Percentiles rank a stretch among this genome's conserved stretches.
phyloP scores from a whole-genome alignment of 1,140 invertebrate species.

The Magallana angulata region DNA sequence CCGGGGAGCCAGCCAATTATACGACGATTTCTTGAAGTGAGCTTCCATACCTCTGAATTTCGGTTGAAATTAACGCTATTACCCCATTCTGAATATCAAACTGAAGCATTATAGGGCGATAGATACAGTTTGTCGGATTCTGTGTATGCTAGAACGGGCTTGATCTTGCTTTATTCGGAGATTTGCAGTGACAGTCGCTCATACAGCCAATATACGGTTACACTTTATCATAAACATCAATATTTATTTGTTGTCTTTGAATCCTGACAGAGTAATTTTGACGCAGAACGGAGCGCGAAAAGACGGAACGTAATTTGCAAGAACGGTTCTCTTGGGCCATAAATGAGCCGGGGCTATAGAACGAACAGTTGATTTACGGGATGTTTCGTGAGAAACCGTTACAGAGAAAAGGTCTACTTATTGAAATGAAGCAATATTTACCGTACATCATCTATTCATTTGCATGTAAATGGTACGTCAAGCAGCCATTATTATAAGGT shows the following conservation, averaged over 20 bases:
- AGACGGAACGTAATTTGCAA: conserved; percentile 10
- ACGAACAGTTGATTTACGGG: conserved; percentile 13
- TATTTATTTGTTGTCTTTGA: conserved; percentile 35
- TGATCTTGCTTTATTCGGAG: too few species aligned
- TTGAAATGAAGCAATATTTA: conserved; percentile 1
- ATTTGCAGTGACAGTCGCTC: not conserved
- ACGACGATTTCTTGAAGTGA: not conserved
- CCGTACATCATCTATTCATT: conserved; percentile 2
- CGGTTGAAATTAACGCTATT: too few species aligned
- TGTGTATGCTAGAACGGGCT: too few species aligned
- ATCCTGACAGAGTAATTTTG: conserved; percentile 28
- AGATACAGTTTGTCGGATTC: too few species aligned
- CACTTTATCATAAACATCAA: conserved; percentile 21
- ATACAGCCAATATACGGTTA: conserved; percentile 21
- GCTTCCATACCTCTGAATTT: not conserved
- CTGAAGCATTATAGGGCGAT: too few species aligned
- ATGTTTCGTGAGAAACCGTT: not conserved
- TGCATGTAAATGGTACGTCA: conserved; percentile 17
- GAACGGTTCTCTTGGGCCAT: not conserved
- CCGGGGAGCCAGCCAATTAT: not conserved
- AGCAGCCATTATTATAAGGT: not conserved
- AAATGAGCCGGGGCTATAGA: not conserved
- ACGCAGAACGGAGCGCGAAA: conserved; percentile 12
- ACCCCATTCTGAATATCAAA: too few species aligned
- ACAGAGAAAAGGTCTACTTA: not conserved